Evolutionary conservation across 2,888 invertebrate genomes (phyloP), one percentile per base, ranked within the genome.

Genomic region (Caenorhabditis doughertyi): DNA sequence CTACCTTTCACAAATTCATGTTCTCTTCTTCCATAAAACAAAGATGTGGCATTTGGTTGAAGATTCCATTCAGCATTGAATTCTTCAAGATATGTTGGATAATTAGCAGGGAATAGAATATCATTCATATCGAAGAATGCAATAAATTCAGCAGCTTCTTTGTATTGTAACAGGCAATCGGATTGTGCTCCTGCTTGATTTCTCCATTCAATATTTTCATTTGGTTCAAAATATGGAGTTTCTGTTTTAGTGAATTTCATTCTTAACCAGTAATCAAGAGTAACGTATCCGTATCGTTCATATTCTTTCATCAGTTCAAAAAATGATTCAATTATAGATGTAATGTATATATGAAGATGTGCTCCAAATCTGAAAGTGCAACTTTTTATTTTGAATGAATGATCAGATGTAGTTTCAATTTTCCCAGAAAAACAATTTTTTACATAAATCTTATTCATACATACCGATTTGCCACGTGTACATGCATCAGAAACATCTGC

Each of bases 231-330:
- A n/a, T 77, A 73, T 0, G 81, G 60, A 11, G 60, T 74, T 9
- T 39, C 42, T 23, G 83, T 16, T 3, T 53, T 21, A 9, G 27
- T 8, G 21, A 77, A 77, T 25, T 77, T 77, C 53, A 85, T 73
- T 11, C 80, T 51, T 25, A 76, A n/a, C 85, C 85, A 85, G 3
- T 60, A 60, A 16, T 84, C 81, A 8, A 85, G 23, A 2, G 72
- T 81, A 16, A 84, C 32, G 47, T 84, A 85, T 25, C 81, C 83
- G 53, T 81, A 44, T 18, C 42, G 53, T 53, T 85, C 83, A 58
- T 83, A 84, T 42, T 80, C 83, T 42, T 35, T 49, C 76, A 85
- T 44, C 39, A 85, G 35, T 23, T 79, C 62, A 29, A 76, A 85
- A 21, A 81, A 70, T 13, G 83, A 79, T 9, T 79, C 68, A 8